A percentile compares a stretch with the other conserved stretches of the same genome.
phyloP scores from a whole-genome alignment of 2,888 invertebrate genomes.

The Xanthia icteritia region DNA sequence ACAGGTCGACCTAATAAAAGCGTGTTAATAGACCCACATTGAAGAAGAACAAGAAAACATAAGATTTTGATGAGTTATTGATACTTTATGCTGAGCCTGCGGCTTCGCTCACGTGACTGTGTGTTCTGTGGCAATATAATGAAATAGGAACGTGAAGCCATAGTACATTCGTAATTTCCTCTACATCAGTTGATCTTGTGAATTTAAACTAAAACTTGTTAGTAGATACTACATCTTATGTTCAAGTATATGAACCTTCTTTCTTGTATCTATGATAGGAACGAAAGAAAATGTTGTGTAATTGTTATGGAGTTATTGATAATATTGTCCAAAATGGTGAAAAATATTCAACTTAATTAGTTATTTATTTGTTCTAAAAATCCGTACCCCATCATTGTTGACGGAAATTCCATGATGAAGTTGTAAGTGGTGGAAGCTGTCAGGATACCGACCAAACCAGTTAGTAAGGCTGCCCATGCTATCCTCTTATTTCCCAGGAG shows the following conservation, averaged over 20 bases:
- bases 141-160: neutral
- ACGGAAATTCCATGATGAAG: constrained; percentile 78
- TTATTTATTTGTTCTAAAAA: neutral
- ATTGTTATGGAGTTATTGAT: neutral
- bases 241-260: too few relatives aligned
- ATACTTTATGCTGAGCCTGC: too few relatives aligned
- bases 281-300: neutral
- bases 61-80: neutral
- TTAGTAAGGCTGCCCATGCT: constrained; percentile 68
- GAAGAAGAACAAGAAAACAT: neutral
- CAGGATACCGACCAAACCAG: constrained; percentile 61
- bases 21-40: neutral
- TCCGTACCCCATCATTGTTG: constrained; percentile 77
- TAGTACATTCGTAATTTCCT: neutral
- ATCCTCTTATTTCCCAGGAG: constrained; percentile 63
- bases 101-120: neutral
- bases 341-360: neutral
- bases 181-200: neutral
- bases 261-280: too few relatives aligned
- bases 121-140: neutral
- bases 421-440: constrained; percentile 74
- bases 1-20: too few relatives aligned
- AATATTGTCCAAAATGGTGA: neutral
- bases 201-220: neutral
- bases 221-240: neutral